Evolutionary conservation across 2,113 vertebrate genomes (phyloP), one percentile per base, ranked within the genome.

Genomic region (Deroptyus accipitrinus): DNA sequence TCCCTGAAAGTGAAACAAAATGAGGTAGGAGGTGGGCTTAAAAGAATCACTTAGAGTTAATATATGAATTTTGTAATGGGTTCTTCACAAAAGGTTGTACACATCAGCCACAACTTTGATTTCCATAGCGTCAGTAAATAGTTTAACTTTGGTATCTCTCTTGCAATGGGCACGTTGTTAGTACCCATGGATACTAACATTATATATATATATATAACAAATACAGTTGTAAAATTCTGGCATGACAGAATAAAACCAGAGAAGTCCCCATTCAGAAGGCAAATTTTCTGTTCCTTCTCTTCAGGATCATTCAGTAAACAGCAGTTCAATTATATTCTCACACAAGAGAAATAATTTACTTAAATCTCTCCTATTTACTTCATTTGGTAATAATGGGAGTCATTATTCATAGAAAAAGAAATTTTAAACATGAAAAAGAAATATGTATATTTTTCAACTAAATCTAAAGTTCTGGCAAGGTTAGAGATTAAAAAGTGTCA

Each of bases 1-100:
- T 79, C 54, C 31, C 55, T 95, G 55, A 96, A 92, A 91, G 20
- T 63, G n/a, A 93, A 97, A 81, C 42, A 86, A 68, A 96, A 77
- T 64, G 30, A 84, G 49, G 33, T 3, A 7, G 37, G 24, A 24
- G 4, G 8, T 52, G 17, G 12, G 6, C 13, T 79, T 81, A 25
- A 64, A 94, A 73, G 86, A 30, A 5, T 6, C n/a, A 16, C 44
- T 81, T 75, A 61, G 24, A 63, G 41, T 68, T 85, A 48, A 87
- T 63, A 49, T 6, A 55, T 42, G 6, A 68, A 73, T 75, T 55
- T 17, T 68, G 1, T 54, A 37, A n/a, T 37, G 39, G 20, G 3
- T 51, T 78, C 33, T 85, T 85, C 39, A 69, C 5, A 28, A 74
- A 62, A 76, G 14, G 54, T 42, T 13, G 42, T 44, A n/a, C 22